Conservation (phyloP, 2,888 invertebrate genomes). For the Tipula lateralis region DNA sequence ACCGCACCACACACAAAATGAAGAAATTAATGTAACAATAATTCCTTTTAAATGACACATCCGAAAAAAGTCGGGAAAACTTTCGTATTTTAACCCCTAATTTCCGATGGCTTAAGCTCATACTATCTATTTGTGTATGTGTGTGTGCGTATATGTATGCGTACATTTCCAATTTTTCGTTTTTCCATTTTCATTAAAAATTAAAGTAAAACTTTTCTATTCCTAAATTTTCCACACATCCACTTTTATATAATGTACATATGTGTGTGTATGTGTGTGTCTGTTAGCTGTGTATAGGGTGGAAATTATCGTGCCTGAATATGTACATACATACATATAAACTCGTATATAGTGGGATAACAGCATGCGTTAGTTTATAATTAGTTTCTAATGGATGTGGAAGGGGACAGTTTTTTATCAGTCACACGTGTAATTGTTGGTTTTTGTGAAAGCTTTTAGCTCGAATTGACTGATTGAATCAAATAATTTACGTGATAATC, state of each 20-base stretch:
- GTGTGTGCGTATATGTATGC: background rate
- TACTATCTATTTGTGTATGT: background rate
- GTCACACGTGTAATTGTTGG: background rate
- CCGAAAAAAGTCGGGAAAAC: background rate
- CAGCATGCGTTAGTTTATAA: background rate
- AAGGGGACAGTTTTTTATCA: background rate
- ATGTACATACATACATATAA: background rate
- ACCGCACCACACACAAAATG: background rate
- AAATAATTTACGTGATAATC: background rate
- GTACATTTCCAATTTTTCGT: background rate
- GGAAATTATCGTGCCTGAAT: background rate
- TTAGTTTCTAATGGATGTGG: background rate
- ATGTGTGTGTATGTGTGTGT: background rate
- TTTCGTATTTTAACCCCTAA: background rate
- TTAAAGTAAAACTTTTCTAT: background rate
- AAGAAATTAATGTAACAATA: background rate
- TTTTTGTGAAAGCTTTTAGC: background rate
- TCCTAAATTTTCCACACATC: background rate
- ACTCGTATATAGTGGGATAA: background rate
- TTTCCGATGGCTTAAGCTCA: background rate
- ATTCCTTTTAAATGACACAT: background rate
- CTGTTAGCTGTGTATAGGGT: background rate
- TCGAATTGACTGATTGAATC: background rate
- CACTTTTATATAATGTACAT: background rate
- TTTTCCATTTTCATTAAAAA: background rate